Conservation (phyloP, 2,797 vertebrate species). For the Gallinago solitaria region DNA sequence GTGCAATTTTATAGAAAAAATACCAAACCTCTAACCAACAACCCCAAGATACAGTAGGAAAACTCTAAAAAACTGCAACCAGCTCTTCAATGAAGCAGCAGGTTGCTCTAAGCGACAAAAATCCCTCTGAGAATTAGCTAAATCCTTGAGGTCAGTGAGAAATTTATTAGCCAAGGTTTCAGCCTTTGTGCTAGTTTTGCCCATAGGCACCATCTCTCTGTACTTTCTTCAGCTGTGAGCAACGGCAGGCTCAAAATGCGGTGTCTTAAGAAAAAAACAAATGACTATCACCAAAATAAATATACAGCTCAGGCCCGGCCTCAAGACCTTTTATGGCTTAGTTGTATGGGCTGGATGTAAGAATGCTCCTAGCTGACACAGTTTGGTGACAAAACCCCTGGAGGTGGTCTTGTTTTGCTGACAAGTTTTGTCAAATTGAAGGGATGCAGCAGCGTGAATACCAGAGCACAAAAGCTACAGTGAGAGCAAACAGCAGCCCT, state of each 20-base stretch:
- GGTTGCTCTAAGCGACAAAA: not conserved
- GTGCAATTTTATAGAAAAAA: not conserved
- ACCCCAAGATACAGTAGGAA: not conserved
- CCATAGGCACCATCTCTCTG: not conserved
- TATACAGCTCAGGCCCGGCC: accelerated
- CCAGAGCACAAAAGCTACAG: not conserved
- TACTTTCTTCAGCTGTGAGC: not conserved
- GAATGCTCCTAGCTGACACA: not conserved
- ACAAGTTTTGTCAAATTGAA: not conserved
- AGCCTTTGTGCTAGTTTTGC: not conserved
- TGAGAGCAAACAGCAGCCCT: not conserved
- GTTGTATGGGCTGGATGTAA: not conserved
- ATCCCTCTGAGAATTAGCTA: not conserved
- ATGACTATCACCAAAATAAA: not conserved
- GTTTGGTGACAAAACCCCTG: not conserved
- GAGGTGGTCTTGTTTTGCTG: not conserved
- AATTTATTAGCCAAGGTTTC: not conserved
- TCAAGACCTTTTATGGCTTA: not conserved
- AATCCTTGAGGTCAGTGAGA: not conserved
- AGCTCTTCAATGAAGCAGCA: not conserved
- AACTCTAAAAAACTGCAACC: not conserved
- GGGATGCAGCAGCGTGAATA: not conserved
- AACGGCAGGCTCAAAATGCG: not conserved
- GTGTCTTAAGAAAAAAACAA: not conserved
- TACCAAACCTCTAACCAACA: not conserved